Base-by-base conservation (phyloP, 2,797 vertebrate genomes). In the Periophthalmus magnuspinnatus region DNA sequence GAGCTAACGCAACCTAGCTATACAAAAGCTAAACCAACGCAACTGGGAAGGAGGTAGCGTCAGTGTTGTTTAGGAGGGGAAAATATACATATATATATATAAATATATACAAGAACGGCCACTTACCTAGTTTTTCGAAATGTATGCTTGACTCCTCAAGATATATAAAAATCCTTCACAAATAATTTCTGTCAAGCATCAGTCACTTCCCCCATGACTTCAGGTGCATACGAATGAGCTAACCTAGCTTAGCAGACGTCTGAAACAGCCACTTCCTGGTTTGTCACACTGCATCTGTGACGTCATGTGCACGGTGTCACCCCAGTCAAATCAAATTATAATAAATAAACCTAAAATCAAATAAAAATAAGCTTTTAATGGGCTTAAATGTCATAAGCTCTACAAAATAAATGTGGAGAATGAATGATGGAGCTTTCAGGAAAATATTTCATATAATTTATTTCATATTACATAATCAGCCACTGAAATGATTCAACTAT, bases 121-220 rank as follows among this genome's bases (percentile, higher is more conserved):
- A 48, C 90, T 80, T 76, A 93, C 93, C 86, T 87, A 50, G 56
- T 62, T 52, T 24, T n/a, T 55, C 21, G n/a, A 50, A 70, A 75
- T 47, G 45, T 22, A 57, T 85, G 55, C 70, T 68, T 0, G 65
- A 55, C 56, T 22, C 34, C 21, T 38, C 67, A 33, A 48, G 9
- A 66, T 66, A 2, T 52, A 45, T 2, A 13, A 57, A 80, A 63
- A 22, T 17, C 72, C 70, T 75, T 65, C 66, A 74, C 63, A 7
- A 47, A 61, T 38, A 32, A 16, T 65, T 41, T 75, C 84, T 79
- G 78, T 92, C 87, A 93, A 68, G 80, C 77, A 76, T 61, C 28
- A 68, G 67, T 82, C 79, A 80, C 78, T 90, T 87, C 74, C 91
- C 85, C 86, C 90, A 93, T 94, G 86, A 88, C 91, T 91, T 76